phyloP scores from a whole-genome alignment of 1,140 invertebrate genomes.

The Araneus ventricosus region DNA sequence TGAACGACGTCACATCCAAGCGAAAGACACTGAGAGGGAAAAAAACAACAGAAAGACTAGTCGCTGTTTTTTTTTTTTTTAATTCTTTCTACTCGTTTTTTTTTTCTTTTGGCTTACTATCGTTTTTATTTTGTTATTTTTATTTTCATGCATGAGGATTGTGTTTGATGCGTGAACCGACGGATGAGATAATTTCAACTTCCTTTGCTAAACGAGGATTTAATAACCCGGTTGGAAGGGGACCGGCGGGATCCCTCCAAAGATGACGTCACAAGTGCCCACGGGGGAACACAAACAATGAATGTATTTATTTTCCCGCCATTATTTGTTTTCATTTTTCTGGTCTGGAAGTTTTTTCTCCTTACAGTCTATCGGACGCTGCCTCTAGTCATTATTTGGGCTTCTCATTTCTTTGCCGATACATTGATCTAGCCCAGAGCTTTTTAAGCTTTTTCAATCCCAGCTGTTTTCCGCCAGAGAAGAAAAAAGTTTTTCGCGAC shows the following conservation, averaged over 20 bases:
- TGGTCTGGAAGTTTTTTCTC: not conserved
- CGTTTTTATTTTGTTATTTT: not conserved
- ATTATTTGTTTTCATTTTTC: constrained; percentile 6
- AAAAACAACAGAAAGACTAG: constrained; percentile 32
- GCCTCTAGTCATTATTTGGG: not conserved
- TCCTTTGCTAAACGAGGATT: constrained; percentile 68
- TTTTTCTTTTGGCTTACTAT: constrained; percentile 26
- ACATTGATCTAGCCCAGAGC: too few species aligned
- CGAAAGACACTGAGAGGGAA: not conserved
- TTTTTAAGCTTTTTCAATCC: too few species aligned
- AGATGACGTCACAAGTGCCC: not conserved
- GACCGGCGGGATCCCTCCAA: not conserved
- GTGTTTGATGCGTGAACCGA: not conserved
- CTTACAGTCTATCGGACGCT: not conserved
- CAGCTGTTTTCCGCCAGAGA: too few species aligned
- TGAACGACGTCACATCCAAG: constrained; percentile 27
- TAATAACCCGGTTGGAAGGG: constrained; percentile 60
- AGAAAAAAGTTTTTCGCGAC: too few species aligned
- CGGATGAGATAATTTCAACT: constrained; percentile 67
- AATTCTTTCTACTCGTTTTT: not conserved
- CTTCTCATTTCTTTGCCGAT: not conserved
- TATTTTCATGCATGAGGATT: constrained; percentile 23
- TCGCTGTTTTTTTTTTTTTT: not conserved
- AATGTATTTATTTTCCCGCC: not conserved
- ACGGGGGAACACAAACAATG: constrained; percentile 23